These are phyloP conservation scores for Bradypodion ventrale DNA, from an alignment of 2,797 vertebrate genomes.

Conservation along the genomic window DNA sequence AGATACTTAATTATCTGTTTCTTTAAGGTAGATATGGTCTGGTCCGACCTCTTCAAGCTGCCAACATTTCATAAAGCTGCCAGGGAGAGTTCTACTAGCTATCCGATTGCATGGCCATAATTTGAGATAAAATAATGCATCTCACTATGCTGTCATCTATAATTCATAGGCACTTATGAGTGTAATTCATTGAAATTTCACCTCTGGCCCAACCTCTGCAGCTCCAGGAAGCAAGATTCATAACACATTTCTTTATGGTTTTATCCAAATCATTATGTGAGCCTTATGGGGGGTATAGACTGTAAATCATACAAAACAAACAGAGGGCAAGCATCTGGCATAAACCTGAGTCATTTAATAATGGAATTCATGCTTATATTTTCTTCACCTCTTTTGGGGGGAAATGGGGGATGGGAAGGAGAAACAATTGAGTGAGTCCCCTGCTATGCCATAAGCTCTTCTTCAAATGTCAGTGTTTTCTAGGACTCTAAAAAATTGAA, in stretches of 20 bases:
- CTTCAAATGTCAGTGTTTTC: slow-evolving; percentile 67
- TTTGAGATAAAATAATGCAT: slow-evolving; percentile 88
- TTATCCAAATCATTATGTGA: slow-evolving; percentile 68
- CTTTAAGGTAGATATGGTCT: slow-evolving; percentile 79
- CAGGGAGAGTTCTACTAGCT: slow-evolving; percentile 64
- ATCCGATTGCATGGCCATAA: slow-evolving; percentile 78
- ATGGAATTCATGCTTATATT: slow-evolving; percentile 36
- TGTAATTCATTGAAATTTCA: slow-evolving; percentile 90
- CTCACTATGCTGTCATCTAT: slow-evolving; percentile 87
- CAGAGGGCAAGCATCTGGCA: slow-evolving; percentile 50
- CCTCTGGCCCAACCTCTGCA: slow-evolving; percentile 80
- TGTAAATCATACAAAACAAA: slow-evolving; percentile 66
- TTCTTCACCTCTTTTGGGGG: slow-evolving; percentile 43
- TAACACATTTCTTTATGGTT: slow-evolving; percentile 65
- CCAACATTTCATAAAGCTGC: slow-evolving; percentile 73
- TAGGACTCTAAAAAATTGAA: slow-evolving; percentile 65
- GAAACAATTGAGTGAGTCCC: slow-evolving; percentile 50
- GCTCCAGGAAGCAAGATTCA: slow-evolving; percentile 65
- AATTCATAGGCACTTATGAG: slow-evolving; percentile 86
- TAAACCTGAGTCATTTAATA: slow-evolving; percentile 57
- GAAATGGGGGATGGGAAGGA: slow-evolving; percentile 22
- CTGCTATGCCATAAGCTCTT: slow-evolving; percentile 60
- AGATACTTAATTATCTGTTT: slow-evolving; percentile 86
- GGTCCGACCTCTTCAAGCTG: slow-evolving; percentile 71
- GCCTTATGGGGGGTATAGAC: slow-evolving; percentile 50